A percentile compares a stretch with the other conserved stretches of the same genome.
Evolutionary conservation across 30 jellyfish, hydroid and myxozoan genomes (phyloP).

Genomic region (Turritopsis dohrnii): DNA sequence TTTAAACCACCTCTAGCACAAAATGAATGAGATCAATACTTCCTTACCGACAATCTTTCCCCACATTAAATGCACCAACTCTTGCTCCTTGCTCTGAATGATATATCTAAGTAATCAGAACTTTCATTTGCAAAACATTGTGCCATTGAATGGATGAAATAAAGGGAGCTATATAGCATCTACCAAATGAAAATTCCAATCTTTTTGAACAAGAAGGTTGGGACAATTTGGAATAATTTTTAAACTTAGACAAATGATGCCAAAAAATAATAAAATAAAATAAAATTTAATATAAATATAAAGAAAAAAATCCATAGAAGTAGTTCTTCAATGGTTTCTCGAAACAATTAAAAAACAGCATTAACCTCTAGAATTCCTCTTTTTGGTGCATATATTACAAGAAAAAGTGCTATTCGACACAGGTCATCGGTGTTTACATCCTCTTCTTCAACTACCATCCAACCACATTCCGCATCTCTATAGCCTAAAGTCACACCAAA

Average conservation of each 20-base stretch:
- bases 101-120: slow-evolving; percentile 66
- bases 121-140: slow-evolving; percentile 1
- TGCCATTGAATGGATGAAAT: no score
- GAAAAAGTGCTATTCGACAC: slow-evolving; percentile 76
- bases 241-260: not conserved
- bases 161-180: no score
- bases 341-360: not conserved
- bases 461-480: slow-evolving; percentile 96
- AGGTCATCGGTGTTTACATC: slow-evolving; percentile 14
- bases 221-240: not conserved
- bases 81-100: slow-evolving; percentile 94
- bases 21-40: no score
- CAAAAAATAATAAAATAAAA: not conserved
- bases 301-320: no score
- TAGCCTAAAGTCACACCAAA: slow-evolving; percentile 43
- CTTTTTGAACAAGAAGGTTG: no score
- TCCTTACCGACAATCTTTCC: slow-evolving; percentile 85
- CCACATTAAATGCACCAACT: slow-evolving; percentile 94
- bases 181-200: no score
- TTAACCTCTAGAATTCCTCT: slow-evolving; percentile 92
- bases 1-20: no score
- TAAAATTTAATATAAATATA: not conserved
- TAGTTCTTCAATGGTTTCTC: no score
- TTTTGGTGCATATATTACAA: slow-evolving; percentile 88
- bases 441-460: slow-evolving; percentile 61